Conservation (phyloP, 2,113 vertebrate genomes). For the Alaudala cheleensis region DNA sequence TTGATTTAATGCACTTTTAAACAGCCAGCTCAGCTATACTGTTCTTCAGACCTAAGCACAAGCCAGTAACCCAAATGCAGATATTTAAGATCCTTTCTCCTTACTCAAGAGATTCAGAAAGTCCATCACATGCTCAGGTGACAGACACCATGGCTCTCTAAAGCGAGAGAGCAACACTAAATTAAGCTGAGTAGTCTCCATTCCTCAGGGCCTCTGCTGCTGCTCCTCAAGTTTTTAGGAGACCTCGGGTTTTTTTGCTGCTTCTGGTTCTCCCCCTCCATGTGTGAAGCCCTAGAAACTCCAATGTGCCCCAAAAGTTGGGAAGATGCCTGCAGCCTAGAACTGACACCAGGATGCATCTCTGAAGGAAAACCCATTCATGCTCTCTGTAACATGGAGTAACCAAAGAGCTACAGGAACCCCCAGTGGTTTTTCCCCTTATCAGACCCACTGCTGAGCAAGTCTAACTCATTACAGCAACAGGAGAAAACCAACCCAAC, state of each 20-base stretch:
- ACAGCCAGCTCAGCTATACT: background rate
- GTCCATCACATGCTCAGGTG: background rate
- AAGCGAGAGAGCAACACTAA: background rate
- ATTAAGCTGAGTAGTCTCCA: background rate
- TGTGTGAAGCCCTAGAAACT: background rate
- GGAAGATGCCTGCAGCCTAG: background rate
- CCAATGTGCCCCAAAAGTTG: rapidly evolving
- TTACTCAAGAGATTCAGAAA: background rate
- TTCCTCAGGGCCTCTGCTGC: background rate
- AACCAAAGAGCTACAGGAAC: background rate
- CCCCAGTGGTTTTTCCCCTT: background rate
- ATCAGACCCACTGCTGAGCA: background rate
- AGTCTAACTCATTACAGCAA: background rate
- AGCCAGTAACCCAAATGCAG: background rate
- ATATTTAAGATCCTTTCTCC: background rate
- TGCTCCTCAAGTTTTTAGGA: background rate
- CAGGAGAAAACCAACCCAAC: background rate
- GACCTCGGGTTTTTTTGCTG: background rate
- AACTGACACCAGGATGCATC: background rate
- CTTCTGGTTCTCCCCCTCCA: background rate
- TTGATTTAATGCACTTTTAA: background rate
- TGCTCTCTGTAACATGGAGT: rapidly evolving
- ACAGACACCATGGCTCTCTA: background rate
- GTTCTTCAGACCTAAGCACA: background rate
- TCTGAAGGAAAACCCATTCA: background rate